Conservation (phyloP, 2,888 invertebrate species). For the Gari tellinella region DNA sequence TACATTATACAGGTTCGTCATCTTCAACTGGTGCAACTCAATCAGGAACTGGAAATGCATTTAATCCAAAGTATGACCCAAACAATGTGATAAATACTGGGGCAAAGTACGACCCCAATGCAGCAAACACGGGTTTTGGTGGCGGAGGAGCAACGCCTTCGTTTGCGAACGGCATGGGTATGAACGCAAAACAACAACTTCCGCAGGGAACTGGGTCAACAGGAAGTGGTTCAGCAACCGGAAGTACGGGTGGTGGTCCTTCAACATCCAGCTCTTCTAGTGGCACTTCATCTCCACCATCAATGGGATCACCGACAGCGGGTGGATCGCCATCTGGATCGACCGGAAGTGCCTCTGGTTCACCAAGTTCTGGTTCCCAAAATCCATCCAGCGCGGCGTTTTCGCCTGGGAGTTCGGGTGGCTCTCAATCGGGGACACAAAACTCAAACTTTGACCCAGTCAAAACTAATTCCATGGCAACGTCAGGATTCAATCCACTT, state of each 20-base stretch:
- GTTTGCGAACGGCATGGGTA: slow-evolving; percentile 61
- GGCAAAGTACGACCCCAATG: slow-evolving; percentile 64
- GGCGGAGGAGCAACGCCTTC: slow-evolving; percentile 56
- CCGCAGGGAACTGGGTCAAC: too few species aligned
- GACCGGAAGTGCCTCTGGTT: slow-evolving; percentile 1
- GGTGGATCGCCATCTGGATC: slow-evolving; percentile 31
- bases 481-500: slow-evolving; percentile 64
- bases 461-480: slow-evolving; percentile 58
- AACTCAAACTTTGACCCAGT: slow-evolving; percentile 59
- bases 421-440: slow-evolving; percentile 12
- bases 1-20: too few species aligned
- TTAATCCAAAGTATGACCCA: slow-evolving; percentile 53
- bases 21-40: too few species aligned
- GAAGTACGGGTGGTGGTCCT: too few species aligned
- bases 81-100: slow-evolving; percentile 63
- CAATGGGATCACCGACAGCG: slow-evolving; percentile 12
- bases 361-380: slow-evolving; percentile 7
- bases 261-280: too few species aligned
- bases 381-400: slow-evolving; percentile 7
- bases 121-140: slow-evolving; percentile 52
- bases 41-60: too few species aligned
- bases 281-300: neutral
- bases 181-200: slow-evolving; percentile 56
- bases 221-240: slow-evolving; percentile 22
- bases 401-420: slow-evolving; percentile 11